These are phyloP conservation scores for Silurus meridionalis DNA, from an alignment of 2,113 vertebrate species.

Conservation along the genomic window DNA sequence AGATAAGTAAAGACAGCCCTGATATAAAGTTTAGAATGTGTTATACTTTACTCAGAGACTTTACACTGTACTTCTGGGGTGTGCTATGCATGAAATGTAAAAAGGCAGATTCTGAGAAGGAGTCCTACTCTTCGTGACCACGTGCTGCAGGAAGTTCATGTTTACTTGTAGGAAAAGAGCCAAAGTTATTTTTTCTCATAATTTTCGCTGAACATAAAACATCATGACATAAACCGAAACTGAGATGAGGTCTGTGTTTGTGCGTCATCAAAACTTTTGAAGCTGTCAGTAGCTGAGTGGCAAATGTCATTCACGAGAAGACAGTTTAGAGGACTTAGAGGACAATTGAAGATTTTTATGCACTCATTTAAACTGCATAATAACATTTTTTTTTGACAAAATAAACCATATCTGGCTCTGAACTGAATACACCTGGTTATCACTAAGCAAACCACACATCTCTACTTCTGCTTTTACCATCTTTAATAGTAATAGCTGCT, in stretches of 20 bases:
- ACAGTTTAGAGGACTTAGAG: neutral
- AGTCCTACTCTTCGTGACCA: conserved; percentile 58
- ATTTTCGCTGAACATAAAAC: conserved; percentile 53
- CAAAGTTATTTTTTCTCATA: conserved; percentile 58
- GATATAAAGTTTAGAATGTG: neutral
- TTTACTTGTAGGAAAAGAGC: conserved; percentile 63
- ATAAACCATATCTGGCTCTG: conserved; percentile 8
- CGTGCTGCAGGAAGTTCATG: conserved; percentile 65
- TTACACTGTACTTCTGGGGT: neutral
- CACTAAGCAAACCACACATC: conserved; percentile 7
- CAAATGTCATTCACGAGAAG: neutral
- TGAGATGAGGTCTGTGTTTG: neutral
- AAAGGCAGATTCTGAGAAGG: conserved; percentile 32
- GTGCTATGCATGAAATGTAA: conserved; percentile 19
- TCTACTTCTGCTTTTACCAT: conserved; percentile 5
- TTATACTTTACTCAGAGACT: neutral
- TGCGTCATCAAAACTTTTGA: neutral
- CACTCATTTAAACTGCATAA: neutral
- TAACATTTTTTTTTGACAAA: neutral
- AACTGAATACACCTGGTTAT: conserved; percentile 23
- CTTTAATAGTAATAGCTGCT: conserved; percentile 2
- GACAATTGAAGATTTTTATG: neutral
- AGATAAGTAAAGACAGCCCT: neutral
- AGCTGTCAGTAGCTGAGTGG: neutral
- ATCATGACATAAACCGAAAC: conserved; percentile 45